Evolutionary conservation across 2,888 invertebrate genomes (phyloP), one percentile per base, ranked within the genome.

Genomic region (Athalia cordata): DNA sequence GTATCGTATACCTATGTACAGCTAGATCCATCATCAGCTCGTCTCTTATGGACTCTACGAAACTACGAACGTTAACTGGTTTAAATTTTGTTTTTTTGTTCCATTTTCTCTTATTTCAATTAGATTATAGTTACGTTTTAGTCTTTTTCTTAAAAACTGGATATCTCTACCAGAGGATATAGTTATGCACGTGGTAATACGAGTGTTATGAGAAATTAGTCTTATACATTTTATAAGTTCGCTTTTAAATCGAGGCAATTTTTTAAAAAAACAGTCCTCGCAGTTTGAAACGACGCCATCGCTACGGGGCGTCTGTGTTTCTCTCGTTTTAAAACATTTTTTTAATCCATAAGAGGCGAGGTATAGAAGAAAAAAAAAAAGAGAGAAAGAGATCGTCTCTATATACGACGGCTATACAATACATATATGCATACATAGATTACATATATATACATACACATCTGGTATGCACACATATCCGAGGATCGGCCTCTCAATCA

Each of bases 281-380:
- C 84, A 79, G 83, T 81, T 75, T 84, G 80, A 80, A 81, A 80
- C 82, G 82, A 81, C 74, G 61, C 81, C 82, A 82, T 83, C 87
- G 80, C 89, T 84, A 84, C 88, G 85, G 88, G 89, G 84, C 84
- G 86, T 83, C 88, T 85, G 83, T 89, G 88, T 89, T 89, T 86
- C 87, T 87, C 85, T 86, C 86, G 85, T 85, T 86, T 85, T 84
- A 84, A 86, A 84, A 84, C 85, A 86, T 87, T 86, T 86, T 86
- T 85, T 85, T 81, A 82, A 83, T 85, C 84, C 52, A 47, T 50
- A 52, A 52, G 13, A 50, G 57, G 43, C n/a, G 55, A 3, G 7
- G 64, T 45, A 8, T 3, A 45, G 9, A 43, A 64, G 13, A 15
- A 43, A 15, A 43, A 64, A 8, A 43, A 43, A 64, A 8, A 43